Conservation (phyloP, 2,888 invertebrate species). For the Aromia moschata region DNA sequence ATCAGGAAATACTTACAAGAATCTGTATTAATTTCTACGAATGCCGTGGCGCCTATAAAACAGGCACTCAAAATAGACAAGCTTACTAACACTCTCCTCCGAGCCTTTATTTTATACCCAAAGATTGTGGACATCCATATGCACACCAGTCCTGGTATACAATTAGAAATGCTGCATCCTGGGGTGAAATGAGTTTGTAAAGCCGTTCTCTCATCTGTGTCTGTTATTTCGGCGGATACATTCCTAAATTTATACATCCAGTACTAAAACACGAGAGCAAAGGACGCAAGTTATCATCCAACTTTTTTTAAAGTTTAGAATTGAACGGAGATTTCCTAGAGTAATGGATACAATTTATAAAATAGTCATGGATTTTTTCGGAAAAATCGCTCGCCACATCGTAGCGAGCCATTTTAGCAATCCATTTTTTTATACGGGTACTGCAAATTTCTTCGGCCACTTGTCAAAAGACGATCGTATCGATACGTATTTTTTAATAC, state of each 20-base stretch:
- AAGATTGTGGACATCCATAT: slow-evolving; percentile 33
- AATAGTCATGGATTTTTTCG: too few relatives aligned
- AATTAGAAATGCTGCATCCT: slow-evolving; percentile 30
- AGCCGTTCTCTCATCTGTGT: slow-evolving; percentile 37
- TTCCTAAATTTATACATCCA: slow-evolving; percentile 40
- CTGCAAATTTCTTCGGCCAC: too few relatives aligned
- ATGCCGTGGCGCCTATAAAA: not conserved
- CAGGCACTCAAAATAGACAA: not conserved
- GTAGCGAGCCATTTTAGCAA: too few relatives aligned
- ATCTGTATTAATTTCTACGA: slow-evolving; percentile 4
- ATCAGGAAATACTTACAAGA: slow-evolving; percentile 26
- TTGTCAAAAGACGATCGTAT: too few relatives aligned
- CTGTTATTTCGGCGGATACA: slow-evolving; percentile 21
- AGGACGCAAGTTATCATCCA: too few relatives aligned
- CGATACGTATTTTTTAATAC: too few relatives aligned
- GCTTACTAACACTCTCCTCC: not conserved
- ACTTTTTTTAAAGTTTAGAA: too few relatives aligned
- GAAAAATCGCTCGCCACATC: too few relatives aligned
- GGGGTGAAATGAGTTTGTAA: slow-evolving; percentile 42
- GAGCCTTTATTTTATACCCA: slow-evolving; percentile 34
- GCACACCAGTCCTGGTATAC: slow-evolving; percentile 33
- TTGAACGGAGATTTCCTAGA: too few relatives aligned
- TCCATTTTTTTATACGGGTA: too few relatives aligned
- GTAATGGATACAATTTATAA: too few relatives aligned
- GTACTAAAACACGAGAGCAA: slow-evolving; percentile 32